These are phyloP conservation scores for Pseudorectes ferrugineus DNA, from an alignment of 2,113 vertebrate species.

Conservation along the genomic window DNA sequence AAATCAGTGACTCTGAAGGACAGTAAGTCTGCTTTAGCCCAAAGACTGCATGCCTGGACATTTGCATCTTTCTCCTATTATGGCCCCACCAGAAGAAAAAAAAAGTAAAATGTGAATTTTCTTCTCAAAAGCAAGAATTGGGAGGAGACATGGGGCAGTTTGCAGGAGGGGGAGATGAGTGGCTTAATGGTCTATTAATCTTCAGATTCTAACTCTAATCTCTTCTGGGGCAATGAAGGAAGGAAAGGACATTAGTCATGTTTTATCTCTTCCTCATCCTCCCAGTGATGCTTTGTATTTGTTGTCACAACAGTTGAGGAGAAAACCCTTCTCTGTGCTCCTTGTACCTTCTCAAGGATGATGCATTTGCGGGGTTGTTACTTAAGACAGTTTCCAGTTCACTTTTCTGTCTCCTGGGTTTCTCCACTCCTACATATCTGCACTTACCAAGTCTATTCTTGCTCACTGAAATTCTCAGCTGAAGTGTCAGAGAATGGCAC, in stretches of 20 bases:
- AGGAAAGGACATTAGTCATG: background rate
- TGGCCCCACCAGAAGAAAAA: background rate
- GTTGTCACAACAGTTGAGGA: background rate
- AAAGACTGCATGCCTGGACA: rapidly evolving
- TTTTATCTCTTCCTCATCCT: background rate
- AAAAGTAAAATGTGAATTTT: background rate
- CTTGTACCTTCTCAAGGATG: background rate
- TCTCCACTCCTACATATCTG: background rate
- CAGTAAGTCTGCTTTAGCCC: background rate
- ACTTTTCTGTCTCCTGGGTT: background rate
- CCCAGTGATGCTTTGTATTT: background rate
- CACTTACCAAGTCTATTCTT: background rate
- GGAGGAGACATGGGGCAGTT: background rate
- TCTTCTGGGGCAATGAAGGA: background rate
- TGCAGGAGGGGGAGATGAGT: background rate
- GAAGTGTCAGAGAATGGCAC: background rate
- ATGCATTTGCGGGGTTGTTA: background rate
- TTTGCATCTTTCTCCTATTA: background rate
- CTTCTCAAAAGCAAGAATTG: background rate
- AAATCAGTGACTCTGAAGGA: background rate
- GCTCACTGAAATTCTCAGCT: background rate
- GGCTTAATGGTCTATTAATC: background rate
- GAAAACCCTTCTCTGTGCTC: background rate
- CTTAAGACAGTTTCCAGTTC: background rate
- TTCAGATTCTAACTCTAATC: background rate